Evolutionary conservation across 1,140 invertebrate species (phyloP).

Genomic region (Gryon sp.): DNA sequence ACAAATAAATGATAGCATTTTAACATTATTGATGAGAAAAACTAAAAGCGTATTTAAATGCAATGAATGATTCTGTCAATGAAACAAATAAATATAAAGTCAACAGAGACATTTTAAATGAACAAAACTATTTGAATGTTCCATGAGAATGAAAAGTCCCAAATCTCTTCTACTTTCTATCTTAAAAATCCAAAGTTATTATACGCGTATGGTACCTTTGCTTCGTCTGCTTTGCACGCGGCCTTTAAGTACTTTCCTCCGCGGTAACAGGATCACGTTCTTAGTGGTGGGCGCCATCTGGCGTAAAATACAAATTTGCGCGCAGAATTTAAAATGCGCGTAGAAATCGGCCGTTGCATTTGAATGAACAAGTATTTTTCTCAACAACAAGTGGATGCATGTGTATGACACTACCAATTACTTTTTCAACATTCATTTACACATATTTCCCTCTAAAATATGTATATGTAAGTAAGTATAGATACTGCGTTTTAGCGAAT

Average conservation of each 20-base stretch:
- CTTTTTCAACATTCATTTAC: neutral
- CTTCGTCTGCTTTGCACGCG: constrained; percentile 49
- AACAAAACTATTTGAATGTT: no score
- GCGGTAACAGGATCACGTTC: constrained; percentile 44
- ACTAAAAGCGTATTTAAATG: no score
- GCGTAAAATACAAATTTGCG: constrained; percentile 10
- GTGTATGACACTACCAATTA: constrained; percentile 15
- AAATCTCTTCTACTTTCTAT: no score
- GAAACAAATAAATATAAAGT: no score
- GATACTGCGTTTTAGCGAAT: no score
- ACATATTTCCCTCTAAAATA: constrained; percentile 3
- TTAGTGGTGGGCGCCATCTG: constrained; percentile 63
- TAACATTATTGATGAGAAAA: no score
- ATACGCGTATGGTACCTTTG: constrained; percentile 41
- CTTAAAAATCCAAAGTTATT: no score
- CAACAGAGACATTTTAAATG: no score
- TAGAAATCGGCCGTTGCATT: constrained; percentile 29
- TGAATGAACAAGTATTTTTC: constrained; percentile 6
- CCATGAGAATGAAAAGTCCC: no score
- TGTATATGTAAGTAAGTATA: neutral
- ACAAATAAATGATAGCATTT: no score
- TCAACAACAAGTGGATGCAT: constrained; percentile 15
- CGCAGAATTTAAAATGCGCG: constrained; percentile 28
- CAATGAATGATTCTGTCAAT: no score
- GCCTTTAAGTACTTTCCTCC: constrained; percentile 43